Percentiles rank a stretch among this genome's conserved stretches.
phyloP scores from a whole-genome alignment of 2,113 vertebrate genomes.

The Paramormyrops kingsleyae region DNA sequence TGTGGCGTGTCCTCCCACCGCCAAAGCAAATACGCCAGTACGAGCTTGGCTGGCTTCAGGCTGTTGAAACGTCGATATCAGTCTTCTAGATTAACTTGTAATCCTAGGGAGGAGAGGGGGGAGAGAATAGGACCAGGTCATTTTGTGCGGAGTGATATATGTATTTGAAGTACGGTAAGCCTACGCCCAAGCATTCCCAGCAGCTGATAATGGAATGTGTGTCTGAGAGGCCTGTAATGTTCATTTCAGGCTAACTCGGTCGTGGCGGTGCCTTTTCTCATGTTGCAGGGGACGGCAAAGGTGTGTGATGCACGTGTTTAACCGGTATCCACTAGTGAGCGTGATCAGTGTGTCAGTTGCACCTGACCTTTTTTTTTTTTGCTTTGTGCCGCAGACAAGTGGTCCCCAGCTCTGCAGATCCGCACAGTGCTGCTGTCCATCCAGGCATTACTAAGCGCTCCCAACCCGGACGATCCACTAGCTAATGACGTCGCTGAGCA shows the following conservation, averaged over 20 bases:
- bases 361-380: not conserved
- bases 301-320: not conserved
- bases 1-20: not conserved
- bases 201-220: not conserved
- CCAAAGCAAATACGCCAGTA: not conserved
- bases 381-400: conserved; percentile 75
- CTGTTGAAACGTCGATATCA: not conserved
- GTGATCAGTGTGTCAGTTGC: not conserved
- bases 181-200: not conserved
- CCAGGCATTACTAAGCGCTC: conserved; percentile 99
- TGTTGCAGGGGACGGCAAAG: not conserved
- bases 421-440: conserved; percentile 98
- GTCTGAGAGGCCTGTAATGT: not conserved
- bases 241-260: not conserved
- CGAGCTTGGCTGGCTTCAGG: not conserved
- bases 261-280: not conserved
- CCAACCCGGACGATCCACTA: conserved; percentile 97
- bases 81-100: not conserved
- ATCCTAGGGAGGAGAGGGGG: not conserved
- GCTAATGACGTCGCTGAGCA: conserved; percentile 98
- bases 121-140: not conserved
- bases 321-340: not conserved
- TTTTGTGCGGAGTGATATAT: not conserved
- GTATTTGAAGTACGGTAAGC: not conserved
- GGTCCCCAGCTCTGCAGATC: conserved; percentile 98